Evolutionary conservation across 2,888 invertebrate species (phyloP).

Genomic region (Andrena hattorfiana): DNA sequence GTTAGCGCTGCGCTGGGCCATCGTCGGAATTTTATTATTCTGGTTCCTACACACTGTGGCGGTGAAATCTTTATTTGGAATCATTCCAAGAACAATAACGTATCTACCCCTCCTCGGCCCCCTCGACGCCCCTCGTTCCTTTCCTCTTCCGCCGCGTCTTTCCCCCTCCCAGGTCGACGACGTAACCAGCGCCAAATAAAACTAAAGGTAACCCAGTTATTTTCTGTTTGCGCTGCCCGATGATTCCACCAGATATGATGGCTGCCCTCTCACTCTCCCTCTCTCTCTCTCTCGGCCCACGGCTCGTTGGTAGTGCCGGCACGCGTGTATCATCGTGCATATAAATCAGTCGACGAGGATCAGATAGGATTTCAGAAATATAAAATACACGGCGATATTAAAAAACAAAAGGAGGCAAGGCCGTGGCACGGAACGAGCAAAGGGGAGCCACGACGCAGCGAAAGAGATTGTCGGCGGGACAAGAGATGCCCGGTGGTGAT

Average conservation of each 20-base stretch:
- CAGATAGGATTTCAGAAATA: constrained; percentile 84
- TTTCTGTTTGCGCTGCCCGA: constrained; percentile 82
- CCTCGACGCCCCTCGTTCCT: constrained; percentile 15
- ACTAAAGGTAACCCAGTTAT: constrained; percentile 85
- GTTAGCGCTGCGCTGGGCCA: constrained; percentile 71
- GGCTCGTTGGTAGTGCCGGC: constrained; percentile 83
- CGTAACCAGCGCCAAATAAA: constrained; percentile 80
- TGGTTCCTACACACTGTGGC: constrained; percentile 80
- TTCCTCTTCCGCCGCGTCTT: constrained; percentile 32
- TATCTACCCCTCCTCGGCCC: constrained; percentile 68
- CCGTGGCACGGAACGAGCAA: constrained; percentile 40
- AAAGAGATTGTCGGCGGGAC: constrained; percentile 62
- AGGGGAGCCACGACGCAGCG: constrained; percentile 39
- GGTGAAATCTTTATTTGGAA: constrained; percentile 85
- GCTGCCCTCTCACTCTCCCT: constrained; percentile 49
- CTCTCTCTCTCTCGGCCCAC: constrained; percentile 32
- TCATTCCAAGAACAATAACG: constrained; percentile 85
- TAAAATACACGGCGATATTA: constrained; percentile 82
- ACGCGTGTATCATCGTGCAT: constrained; percentile 84
- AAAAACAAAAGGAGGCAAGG: constrained; percentile 75
- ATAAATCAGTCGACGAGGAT: constrained; percentile 84
- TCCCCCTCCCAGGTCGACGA: constrained; percentile 48
- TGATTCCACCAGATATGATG: constrained; percentile 82
- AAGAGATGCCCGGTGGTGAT: constrained; percentile 67
- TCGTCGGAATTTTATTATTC: constrained; percentile 83